Evolutionary conservation across 2,797 vertebrate genomes (phyloP).

Genomic region (Catharus ustulatus): DNA sequence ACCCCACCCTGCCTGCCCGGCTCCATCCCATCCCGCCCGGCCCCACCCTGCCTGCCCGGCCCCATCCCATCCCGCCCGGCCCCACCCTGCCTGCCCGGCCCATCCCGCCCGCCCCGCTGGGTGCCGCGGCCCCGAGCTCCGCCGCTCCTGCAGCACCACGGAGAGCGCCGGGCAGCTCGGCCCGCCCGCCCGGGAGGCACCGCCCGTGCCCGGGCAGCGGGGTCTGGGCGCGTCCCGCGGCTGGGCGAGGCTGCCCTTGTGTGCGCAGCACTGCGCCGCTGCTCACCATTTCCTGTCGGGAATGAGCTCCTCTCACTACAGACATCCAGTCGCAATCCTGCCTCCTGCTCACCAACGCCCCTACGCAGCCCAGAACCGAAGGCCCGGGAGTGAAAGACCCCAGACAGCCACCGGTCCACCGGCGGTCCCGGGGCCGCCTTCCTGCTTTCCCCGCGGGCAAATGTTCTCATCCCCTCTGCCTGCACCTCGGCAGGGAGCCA

Average conservation of each 20-base stretch:
- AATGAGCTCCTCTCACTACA: background rate
- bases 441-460: too few relatives aligned
- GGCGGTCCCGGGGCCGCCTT: too few relatives aligned
- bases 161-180: background rate
- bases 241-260: background rate
- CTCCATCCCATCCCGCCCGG: background rate
- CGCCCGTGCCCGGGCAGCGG: accelerated
- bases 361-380: background rate
- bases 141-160: constrained; percentile 11
- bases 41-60: background rate
- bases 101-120: background rate
- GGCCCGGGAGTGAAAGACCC: background rate
- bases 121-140: background rate
- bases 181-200: too few relatives aligned
- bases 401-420: too few relatives aligned
- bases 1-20: background rate
- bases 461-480: background rate
- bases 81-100: background rate
- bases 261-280: accelerated
- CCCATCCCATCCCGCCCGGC: too few relatives aligned
- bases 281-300: background rate
- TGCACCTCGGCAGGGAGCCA: background rate
- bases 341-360: background rate
- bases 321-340: too few relatives aligned
- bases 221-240: accelerated